These are phyloP conservation scores for Drosophila birchii DNA, from an alignment of 2,888 invertebrate species.

Conservation along the genomic window DNA sequence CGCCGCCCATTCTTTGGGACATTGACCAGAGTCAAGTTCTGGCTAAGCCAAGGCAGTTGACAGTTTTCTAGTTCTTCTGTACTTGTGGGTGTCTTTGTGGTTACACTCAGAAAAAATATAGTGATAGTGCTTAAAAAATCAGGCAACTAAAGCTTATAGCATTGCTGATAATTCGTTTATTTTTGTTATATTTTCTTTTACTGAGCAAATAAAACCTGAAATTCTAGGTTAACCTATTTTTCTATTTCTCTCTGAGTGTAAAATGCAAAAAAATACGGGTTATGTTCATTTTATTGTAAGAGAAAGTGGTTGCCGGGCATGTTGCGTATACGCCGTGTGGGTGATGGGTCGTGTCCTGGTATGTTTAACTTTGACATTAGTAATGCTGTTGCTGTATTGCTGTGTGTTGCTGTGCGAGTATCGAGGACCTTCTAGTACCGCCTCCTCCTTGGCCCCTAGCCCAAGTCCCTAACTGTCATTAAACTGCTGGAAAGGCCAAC, in stretches of 20 bases:
- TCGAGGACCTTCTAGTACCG: slow-evolving; percentile 40
- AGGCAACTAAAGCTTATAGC: not conserved
- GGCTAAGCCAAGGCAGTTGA: slow-evolving; percentile 44
- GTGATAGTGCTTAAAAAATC: not conserved
- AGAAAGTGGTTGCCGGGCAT: slow-evolving; percentile 39
- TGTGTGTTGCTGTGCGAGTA: slow-evolving; percentile 33
- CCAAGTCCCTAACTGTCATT: slow-evolving; percentile 36
- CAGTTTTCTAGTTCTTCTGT: slow-evolving; percentile 37
- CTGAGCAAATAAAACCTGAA: not conserved
- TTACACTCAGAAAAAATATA: slow-evolving; percentile 7
- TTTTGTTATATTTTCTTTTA: not conserved
- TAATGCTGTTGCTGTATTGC: slow-evolving; percentile 51
- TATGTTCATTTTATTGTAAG: slow-evolving; percentile 26
- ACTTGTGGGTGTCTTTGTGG: slow-evolving; percentile 13
- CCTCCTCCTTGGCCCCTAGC: slow-evolving; percentile 14
- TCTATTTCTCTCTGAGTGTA: slow-evolving; percentile 12
- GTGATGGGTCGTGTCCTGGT: slow-evolving; percentile 55
- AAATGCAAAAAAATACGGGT: slow-evolving; percentile 28
- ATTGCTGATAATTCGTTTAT: not conserved
- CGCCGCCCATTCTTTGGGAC: slow-evolving; percentile 24
- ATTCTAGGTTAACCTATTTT: not conserved
- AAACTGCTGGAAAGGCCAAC: slow-evolving; percentile 38
- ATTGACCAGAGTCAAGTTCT: slow-evolving; percentile 36
- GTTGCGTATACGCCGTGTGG: slow-evolving; percentile 53
- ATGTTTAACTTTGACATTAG: slow-evolving; percentile 73